Conservation (phyloP, 2,888 invertebrate genomes). For the Calameuta idolon region DNA sequence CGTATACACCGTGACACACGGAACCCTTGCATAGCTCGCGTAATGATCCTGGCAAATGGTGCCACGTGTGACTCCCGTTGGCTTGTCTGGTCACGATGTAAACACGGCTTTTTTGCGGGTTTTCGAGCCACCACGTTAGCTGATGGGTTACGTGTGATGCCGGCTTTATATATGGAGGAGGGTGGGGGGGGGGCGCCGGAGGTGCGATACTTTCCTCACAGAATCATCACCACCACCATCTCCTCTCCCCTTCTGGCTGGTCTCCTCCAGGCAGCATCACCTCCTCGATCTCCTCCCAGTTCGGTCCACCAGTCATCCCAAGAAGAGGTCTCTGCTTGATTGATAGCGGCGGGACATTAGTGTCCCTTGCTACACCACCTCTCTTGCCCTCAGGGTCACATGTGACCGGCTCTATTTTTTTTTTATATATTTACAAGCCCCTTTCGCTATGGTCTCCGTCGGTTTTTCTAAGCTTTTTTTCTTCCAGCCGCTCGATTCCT, state of each 20-base stretch:
- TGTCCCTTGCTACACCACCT: slow-evolving; percentile 4
- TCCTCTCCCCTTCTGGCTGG: background rate
- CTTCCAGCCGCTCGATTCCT: slow-evolving; percentile 2
- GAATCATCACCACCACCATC: background rate
- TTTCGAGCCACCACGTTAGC: background rate
- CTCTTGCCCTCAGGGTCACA: background rate
- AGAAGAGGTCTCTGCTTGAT: slow-evolving; percentile 20
- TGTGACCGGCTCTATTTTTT: background rate
- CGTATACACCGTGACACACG: background rate
- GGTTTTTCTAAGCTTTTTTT: background rate
- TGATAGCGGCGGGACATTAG: slow-evolving; percentile 27
- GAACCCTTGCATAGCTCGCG: background rate
- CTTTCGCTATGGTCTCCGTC: background rate
- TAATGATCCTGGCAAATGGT: slow-evolving; percentile 1
- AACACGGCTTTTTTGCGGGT: slow-evolving; percentile 21
- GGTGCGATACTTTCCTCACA: background rate
- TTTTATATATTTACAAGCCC: background rate
- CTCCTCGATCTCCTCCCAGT: slow-evolving; percentile 5
- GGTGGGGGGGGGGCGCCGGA: background rate
- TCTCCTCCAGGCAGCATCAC: background rate
- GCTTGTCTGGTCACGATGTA: slow-evolving; percentile 23
- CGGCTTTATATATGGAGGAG: no score
- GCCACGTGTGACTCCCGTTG: slow-evolving; percentile 6
- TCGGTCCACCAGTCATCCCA: slow-evolving; percentile 1
- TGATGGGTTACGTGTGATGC: background rate